phyloP scores from a whole-genome alignment of 2,888 invertebrate genomes.

The Brassicogethes aeneus region DNA sequence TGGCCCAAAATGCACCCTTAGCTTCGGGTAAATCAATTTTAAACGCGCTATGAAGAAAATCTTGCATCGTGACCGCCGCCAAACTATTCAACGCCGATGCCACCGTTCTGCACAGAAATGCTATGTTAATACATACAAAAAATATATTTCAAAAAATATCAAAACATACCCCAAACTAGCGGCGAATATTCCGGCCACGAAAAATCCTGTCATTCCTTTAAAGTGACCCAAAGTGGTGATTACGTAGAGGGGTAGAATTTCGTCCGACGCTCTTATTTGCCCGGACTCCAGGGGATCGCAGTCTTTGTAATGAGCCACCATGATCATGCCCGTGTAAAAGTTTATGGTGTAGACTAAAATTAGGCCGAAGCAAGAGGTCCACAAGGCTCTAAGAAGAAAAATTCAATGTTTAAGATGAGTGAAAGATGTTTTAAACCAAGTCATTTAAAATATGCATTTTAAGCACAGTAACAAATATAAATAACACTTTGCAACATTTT shows the following conservation, averaged over 20 bases:
- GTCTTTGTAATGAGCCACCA: constrained; percentile 69
- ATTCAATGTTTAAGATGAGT: constrained; percentile 16
- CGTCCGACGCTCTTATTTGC: constrained; percentile 63
- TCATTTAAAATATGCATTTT: no score
- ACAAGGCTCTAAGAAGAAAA: constrained; percentile 63
- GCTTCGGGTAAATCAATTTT: constrained; percentile 62
- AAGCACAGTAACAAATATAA: no score
- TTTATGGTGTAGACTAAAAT: constrained; percentile 77
- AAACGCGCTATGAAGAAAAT: constrained; percentile 66
- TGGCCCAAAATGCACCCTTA: constrained; percentile 66
- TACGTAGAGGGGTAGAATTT: constrained; percentile 83
- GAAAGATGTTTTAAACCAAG: constrained; percentile 6
- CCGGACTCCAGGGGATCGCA: constrained; percentile 77
- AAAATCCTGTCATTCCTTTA: constrained; percentile 80
- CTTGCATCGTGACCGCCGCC: constrained; percentile 85
- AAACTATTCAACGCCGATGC: constrained; percentile 92
- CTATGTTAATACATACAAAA: constrained; percentile 3
- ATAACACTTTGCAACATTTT: no score
- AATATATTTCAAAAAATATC: background rate
- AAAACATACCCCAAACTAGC: constrained; percentile 78
- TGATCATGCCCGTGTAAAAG: constrained; percentile 77
- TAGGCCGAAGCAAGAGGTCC: constrained; percentile 67
- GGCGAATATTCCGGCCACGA: constrained; percentile 92
- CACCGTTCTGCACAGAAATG: constrained; percentile 64
- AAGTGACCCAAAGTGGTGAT: constrained; percentile 70